A percentile compares a stretch with the other conserved stretches of the same genome.
Evolutionary conservation across 1,140 invertebrate genomes (phyloP).

Genomic region (Eciton burchellii): DNA sequence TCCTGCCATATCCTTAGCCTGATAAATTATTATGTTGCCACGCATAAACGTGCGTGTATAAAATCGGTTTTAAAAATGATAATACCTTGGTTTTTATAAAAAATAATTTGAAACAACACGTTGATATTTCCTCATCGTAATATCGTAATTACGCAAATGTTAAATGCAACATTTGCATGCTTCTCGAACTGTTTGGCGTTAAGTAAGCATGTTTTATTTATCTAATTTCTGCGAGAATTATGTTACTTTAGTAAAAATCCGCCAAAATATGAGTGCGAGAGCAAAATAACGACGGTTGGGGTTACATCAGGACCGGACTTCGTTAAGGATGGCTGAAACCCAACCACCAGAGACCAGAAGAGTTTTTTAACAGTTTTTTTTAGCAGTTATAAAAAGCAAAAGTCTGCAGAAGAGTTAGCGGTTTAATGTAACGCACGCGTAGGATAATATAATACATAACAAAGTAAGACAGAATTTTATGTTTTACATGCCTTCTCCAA

Average conservation of each 20-base stretch:
- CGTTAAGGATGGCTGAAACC: neutral
- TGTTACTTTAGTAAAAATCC: constrained; percentile 18
- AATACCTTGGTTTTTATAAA: too few relatives aligned
- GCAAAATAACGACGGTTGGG: neutral
- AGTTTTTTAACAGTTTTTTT: neutral
- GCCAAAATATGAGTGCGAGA: neutral
- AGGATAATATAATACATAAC: neutral
- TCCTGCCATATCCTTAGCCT: neutral
- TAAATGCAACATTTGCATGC: constrained; percentile 14
- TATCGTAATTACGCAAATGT: constrained; percentile 2
- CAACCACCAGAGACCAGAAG: too few relatives aligned
- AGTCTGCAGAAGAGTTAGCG: neutral
- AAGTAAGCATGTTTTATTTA: constrained; percentile 20
- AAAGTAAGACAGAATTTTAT: neutral
- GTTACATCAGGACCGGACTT: neutral
- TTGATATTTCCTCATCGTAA: neutral
- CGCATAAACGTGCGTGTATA: neutral
- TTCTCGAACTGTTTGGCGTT: neutral
- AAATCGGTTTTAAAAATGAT: neutral
- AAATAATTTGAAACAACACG: too few relatives aligned
- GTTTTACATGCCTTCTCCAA: constrained; percentile 28
- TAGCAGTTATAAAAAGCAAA: constrained; percentile 10
- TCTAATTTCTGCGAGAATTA: constrained; percentile 23
- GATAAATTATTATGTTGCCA: neutral
- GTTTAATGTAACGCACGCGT: neutral